Evolutionary conservation across 92 coral and sea anemone genomes (phyloP).

Genomic region (Metridium senile): DNA sequence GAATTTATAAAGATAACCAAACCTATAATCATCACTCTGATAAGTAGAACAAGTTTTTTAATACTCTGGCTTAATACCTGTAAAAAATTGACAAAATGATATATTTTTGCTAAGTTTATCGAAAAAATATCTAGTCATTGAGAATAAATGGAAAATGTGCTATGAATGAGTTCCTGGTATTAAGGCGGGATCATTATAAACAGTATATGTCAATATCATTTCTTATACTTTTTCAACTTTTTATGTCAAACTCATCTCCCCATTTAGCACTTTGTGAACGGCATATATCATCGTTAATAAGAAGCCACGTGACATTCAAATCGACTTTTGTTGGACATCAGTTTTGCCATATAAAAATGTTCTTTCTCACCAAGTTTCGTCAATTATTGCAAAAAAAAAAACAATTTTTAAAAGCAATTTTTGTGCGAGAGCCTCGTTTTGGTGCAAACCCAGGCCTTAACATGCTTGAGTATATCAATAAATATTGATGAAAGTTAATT

Average conservation of each 20-base stretch:
- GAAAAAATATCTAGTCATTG: neutral
- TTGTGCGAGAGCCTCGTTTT: constrained; percentile 1
- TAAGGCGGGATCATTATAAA: neutral
- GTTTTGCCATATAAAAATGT: neutral
- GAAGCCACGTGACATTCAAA: neutral
- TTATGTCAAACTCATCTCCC: neutral
- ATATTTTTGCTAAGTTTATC: neutral
- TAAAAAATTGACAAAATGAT: neutral
- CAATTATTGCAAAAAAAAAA: neutral
- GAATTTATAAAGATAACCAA: neutral
- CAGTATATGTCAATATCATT: neutral
- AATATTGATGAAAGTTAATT: no score
- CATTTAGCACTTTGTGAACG: neutral
- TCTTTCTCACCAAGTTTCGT: neutral
- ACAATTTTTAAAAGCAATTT: neutral
- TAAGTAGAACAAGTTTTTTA: neutral
- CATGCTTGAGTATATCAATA: constrained; percentile 7
- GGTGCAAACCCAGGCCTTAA: constrained; percentile 4
- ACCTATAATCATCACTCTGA: neutral
- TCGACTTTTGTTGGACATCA: neutral
- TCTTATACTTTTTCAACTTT: neutral
- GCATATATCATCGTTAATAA: neutral
- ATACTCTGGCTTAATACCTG: neutral
- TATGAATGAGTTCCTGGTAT: neutral
- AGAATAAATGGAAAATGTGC: neutral